Evolutionary conservation across 2,888 invertebrate species (phyloP).

Genomic region (Drosophila longiperda): DNA sequence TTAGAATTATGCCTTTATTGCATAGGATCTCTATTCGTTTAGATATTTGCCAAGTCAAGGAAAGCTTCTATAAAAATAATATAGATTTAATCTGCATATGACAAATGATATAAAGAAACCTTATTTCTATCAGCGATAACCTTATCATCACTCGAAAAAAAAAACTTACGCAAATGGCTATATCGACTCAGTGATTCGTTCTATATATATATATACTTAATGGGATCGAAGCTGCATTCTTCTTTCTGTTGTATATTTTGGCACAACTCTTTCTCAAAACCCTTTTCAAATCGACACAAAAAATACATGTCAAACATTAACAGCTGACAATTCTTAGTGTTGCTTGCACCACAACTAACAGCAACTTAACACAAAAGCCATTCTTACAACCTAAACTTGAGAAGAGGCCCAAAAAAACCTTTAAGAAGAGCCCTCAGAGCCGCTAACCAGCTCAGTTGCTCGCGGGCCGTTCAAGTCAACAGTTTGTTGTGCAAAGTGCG

Average conservation of each 20-base stretch:
- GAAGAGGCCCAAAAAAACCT: conserved; percentile 44
- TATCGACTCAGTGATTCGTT: neutral
- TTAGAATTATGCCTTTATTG: neutral
- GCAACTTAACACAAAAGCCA: neutral
- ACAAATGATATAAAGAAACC: too few species aligned
- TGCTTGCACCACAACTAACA: neutral
- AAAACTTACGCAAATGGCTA: neutral
- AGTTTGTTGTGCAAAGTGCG: conserved; percentile 28
- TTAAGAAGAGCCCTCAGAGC: conserved; percentile 61
- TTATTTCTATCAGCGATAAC: too few species aligned
- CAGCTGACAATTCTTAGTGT: conserved; percentile 3
- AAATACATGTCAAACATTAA: neutral
- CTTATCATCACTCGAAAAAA: too few species aligned
- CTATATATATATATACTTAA: neutral
- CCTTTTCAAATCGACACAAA: neutral
- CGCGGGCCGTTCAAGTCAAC: conserved; percentile 47
- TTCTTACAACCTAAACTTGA: conserved; percentile 5
- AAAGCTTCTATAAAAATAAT: neutral
- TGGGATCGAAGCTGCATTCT: neutral
- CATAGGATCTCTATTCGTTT: neutral
- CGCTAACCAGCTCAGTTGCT: conserved; percentile 53
- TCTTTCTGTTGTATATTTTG: neutral
- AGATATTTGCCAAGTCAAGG: neutral
- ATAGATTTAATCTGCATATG: too few species aligned
- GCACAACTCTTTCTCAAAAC: neutral